These are phyloP conservation scores for Thysanoteuthis rhombus DNA, from an alignment of 2,888 invertebrate species.

Conservation along the genomic window DNA sequence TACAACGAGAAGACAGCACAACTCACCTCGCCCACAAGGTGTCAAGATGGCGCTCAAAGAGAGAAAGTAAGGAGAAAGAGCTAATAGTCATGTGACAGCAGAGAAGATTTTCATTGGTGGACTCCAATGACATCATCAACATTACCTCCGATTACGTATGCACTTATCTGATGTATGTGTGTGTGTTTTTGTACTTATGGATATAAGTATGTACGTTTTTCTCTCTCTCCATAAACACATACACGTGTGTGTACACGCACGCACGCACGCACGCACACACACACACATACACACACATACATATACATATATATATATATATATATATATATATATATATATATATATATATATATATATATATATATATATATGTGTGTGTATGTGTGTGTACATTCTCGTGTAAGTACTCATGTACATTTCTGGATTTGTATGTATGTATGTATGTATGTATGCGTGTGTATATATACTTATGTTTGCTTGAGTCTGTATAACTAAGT, in stretches of 20 bases:
- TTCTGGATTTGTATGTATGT: not conserved
- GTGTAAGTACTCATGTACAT: too few species aligned
- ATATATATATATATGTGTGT: too few species aligned
- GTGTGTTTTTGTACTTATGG: not conserved
- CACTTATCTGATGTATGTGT: not conserved
- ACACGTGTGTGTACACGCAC: too few species aligned
- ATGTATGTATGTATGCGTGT: not conserved
- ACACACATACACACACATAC: too few species aligned
- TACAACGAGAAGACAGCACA: not conserved
- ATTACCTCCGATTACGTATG: not conserved
- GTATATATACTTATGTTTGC: not conserved
- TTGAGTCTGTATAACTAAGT: too few species aligned
- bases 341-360: too few species aligned
- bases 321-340: too few species aligned
- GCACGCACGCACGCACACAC: too few species aligned
- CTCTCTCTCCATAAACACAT: too few species aligned
- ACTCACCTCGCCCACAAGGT: not conserved
- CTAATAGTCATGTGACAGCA: not conserved
- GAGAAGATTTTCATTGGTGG: not conserved
- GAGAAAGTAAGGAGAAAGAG: not conserved
- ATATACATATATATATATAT: too few species aligned
- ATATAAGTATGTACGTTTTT: not conserved
- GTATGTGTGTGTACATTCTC: too few species aligned
- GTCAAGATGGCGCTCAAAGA: constrained; percentile 24
- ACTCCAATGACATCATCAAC: not conserved